Base-by-base conservation (phyloP, 2,888 invertebrate species). In the Meteorus cinctellus region DNA sequence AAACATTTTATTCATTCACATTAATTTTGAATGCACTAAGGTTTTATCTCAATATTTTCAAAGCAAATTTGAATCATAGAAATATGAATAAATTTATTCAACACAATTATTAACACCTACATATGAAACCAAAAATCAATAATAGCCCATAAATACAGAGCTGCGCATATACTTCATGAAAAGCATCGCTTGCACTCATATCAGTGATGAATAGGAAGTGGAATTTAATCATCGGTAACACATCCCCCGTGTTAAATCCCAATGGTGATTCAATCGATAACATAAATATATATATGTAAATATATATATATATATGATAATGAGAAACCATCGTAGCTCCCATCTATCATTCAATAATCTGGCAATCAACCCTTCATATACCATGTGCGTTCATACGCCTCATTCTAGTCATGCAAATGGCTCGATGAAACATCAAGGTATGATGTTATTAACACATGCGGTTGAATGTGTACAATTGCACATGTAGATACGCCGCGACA, bases 291-390 rank as follows among this genome's bases (percentile, higher is more conserved):
- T 34, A 34, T 6, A 34, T 48, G 2, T n/a, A 48, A 41, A 12
- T 41, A 41, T n/a, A 4, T 48, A 48, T n/a, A n/a, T 48, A 73
- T 48, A 41, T 55, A 19, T 36, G 41, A 65, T 73, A 55, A 65
- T 65, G 36, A 55, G 72, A 24, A 19, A 19, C 24, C 8, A 29
- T 27, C 24, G 36, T 34, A 66, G 31, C 34, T 24, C 55, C 27
- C 45, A 72, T 72, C 29, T 63, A 73, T 73, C 66, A 73, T 55
- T 55, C 66, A 51, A 73, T 73, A 73, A 66, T 73, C 72, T 65
- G 51, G 55, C 65, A 66, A 73, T 63, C 72, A 73, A 73, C 36
- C 55, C 55, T 72, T 72, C 71, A 72, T 65, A 48, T 31, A 51
- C 66, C 55, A 55, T 72, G 51, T 24, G 41, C 59, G 34, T 55